Percentiles rank a stretch among this genome's conserved stretches.
phyloP scores from a whole-genome alignment of 2,113 vertebrate genomes.

The Phodopus roborovskii region DNA sequence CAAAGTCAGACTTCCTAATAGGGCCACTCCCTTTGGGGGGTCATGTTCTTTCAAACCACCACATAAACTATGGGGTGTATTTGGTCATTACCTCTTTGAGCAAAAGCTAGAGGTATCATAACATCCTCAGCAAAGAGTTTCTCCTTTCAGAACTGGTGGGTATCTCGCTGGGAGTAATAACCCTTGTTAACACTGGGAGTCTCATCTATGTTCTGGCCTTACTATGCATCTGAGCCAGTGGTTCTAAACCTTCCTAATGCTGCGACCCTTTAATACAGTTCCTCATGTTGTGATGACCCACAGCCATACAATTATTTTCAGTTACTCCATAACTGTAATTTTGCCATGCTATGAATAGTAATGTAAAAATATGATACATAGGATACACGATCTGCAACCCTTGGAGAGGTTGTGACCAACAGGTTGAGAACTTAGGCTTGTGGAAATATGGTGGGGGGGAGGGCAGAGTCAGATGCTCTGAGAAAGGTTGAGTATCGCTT shows the following conservation, averaged over 20 bases:
- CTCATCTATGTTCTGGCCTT: background rate
- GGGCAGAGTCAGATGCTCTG: background rate
- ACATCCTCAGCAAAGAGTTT: background rate
- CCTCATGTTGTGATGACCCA: background rate
- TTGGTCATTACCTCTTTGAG: background rate
- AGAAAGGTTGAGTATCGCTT: fast-evolving
- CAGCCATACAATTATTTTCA: background rate
- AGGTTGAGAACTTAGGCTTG: background rate
- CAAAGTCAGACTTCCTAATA: background rate
- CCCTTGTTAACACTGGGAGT: background rate
- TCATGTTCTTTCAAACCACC: background rate
- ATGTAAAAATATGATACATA: background rate
- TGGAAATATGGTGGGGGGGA: fast-evolving
- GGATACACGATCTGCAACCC: no score
- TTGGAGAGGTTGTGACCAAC: fast-evolving
- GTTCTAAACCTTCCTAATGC: background rate
- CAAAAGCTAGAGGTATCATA: background rate
- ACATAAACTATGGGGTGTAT: background rate
- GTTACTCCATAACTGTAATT: background rate
- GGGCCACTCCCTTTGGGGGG: background rate
- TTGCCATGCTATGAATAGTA: background rate
- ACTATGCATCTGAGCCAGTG: background rate
- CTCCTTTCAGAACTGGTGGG: background rate
- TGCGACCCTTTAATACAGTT: background rate
- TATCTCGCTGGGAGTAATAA: background rate